Evolutionary conservation across 2,888 invertebrate species (phyloP).

Genomic region (Aromia moschata): DNA sequence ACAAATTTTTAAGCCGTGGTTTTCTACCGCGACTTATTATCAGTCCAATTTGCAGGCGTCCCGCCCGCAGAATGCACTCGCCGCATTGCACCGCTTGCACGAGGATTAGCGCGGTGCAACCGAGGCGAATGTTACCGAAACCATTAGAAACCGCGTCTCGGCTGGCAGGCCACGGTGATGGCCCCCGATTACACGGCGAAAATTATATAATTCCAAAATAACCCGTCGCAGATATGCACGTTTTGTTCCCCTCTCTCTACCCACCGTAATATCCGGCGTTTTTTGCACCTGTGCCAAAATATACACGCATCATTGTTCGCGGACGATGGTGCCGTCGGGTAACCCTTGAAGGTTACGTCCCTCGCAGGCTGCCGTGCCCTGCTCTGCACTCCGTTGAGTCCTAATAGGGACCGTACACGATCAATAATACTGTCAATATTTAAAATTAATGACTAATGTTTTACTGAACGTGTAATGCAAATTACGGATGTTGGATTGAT

Average conservation of each 20-base stretch:
- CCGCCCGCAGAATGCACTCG: slow-evolving; percentile 1
- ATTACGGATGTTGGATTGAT: no score
- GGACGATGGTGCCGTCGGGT: neutral
- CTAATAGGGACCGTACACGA: no score
- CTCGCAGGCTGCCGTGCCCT: no score
- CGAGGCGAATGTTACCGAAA: slow-evolving; percentile 23
- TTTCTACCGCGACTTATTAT: no score
- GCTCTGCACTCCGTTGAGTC: no score
- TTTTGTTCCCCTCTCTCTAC: slow-evolving; percentile 11
- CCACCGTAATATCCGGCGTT: slow-evolving; percentile 25
- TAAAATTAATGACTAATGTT: no score
- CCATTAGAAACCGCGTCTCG: slow-evolving; percentile 9
- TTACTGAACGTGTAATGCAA: no score
- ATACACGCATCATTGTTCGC: neutral
- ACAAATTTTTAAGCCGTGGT: no score
- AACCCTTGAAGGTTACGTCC: neutral
- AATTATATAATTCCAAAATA: slow-evolving; percentile 35
- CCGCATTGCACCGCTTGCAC: neutral
- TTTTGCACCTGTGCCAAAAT: slow-evolving; percentile 32
- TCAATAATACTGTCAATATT: no score
- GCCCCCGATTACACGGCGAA: slow-evolving; percentile 9
- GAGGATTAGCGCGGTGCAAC: slow-evolving; percentile 18
- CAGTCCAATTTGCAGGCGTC: slow-evolving; percentile 3
- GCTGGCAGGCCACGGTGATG: neutral
- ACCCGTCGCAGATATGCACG: slow-evolving; percentile 18